Conservation (phyloP, 2,797 vertebrate species). For the Fratercula arctica region DNA sequence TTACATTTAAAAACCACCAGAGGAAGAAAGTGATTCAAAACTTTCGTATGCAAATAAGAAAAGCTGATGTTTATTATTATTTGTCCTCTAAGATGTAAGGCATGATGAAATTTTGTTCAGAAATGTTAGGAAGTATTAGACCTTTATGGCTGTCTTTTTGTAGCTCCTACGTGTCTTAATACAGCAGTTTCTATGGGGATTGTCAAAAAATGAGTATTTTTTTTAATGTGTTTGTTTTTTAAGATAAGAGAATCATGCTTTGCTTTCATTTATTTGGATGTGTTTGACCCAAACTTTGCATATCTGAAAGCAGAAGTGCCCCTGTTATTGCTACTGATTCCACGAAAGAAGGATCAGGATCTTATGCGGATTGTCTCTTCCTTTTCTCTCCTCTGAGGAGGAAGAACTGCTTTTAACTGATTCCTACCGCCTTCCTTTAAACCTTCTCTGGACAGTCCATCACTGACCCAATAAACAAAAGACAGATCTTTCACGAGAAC, state of each 20-base stretch:
- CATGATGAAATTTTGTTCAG: neutral
- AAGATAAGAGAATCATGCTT: neutral
- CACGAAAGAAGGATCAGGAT: neutral
- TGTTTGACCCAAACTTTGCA: neutral
- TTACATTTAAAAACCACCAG: neutral
- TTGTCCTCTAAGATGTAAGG: neutral
- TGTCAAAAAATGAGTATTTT: neutral
- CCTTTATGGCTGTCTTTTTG: neutral
- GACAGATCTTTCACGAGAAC: neutral
- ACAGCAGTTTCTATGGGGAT: neutral
- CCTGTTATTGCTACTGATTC: neutral
- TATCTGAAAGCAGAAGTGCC: neutral
- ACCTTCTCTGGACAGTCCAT: neutral
- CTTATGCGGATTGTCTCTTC: neutral
- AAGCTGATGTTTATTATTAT: neutral
- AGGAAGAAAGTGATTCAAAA: neutral
- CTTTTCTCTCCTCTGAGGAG: slow-evolving; percentile 13
- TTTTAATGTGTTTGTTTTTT: neutral
- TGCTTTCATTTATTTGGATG: neutral
- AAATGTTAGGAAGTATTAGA: neutral
- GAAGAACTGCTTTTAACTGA: neutral
- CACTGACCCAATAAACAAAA: neutral
- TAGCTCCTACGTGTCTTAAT: neutral
- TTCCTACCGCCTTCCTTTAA: neutral
- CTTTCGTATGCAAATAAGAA: neutral